Evolutionary conservation across 2,888 invertebrate species (phyloP), one percentile per base, ranked within the genome.

Genomic region (Xestia c-nigrum): DNA sequence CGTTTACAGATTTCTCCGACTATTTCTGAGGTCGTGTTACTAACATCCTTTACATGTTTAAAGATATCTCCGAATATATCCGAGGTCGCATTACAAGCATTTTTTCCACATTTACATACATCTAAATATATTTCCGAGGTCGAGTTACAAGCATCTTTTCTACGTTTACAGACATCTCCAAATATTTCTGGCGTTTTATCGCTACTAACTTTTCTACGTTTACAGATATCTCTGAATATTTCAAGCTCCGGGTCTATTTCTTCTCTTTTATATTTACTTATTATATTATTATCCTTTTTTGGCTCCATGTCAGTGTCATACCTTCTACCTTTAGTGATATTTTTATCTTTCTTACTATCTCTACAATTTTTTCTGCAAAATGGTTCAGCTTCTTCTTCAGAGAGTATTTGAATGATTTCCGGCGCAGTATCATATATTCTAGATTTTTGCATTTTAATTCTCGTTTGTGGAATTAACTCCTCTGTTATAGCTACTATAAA

Each of bases 401-500:
- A 14, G 10, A 24, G 14, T 3, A 50, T 38, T n/a, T 12, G 65
- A 16, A 38, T 40, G 1, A 47, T 43, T 43, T 55, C 59, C 0
- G n/a, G 40, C 16, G 55, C 55, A 67, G 19, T 21, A 16, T 19
- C 31, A 19, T 21, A n/a, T 64, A 50, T 55, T 61, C 1, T 31
- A 16, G 16, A 1, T 31, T 61, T 38, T 38, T 52, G 70, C 0
- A 80, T 21, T 67, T 55, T 75, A 6, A 43, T 65, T 72, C 19
- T 61, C 31, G 71, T 69, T 40, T 55, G 19, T 3, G 85, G 61
- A 12, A 72, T 31, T 38, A 47, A 19, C 3, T 64, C 64, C 10
- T 10, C 43, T 50, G 14, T 43, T 21, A 80, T 72, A 4, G 80
- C 81, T 81, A 12, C 9, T 21, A 68, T 21, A 38, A 57, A 61